phyloP scores from a whole-genome alignment of 2,113 vertebrate species.

The Ictalurus punctatus region DNA sequence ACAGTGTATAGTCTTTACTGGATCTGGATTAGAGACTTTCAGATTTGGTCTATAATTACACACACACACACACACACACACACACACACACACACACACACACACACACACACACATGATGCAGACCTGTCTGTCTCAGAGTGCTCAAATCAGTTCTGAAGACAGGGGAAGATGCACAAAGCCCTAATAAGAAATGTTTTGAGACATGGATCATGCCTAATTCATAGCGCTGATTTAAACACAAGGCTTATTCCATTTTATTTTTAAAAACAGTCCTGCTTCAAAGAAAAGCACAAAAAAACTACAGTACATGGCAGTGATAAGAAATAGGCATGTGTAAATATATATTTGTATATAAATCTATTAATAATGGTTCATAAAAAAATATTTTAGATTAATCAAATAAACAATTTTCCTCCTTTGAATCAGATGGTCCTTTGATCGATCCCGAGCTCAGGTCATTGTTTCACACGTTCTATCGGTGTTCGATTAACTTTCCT shows the following conservation, averaged over 20 bases:
- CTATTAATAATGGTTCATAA: background rate
- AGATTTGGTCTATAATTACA: background rate
- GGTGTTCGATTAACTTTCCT: background rate
- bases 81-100: too few relatives aligned
- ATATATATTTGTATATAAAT: background rate
- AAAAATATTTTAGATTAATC: background rate
- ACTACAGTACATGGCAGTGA: background rate
- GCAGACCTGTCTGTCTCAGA: constrained; percentile 2
- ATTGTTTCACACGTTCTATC: background rate
- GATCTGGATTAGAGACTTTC: constrained; percentile 8
- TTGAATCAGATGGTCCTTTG: too few relatives aligned
- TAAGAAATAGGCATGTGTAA: background rate
- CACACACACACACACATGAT: background rate
- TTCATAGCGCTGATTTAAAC: background rate
- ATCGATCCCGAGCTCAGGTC: background rate
- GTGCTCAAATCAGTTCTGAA: background rate
- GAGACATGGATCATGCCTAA: background rate
- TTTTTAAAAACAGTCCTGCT: background rate
- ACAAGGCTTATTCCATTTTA: background rate
- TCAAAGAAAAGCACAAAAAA: background rate
- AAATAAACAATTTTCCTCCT: background rate
- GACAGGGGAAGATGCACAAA: background rate
- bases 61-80: background rate
- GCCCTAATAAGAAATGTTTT: background rate
- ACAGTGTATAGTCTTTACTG: background rate